Base-by-base conservation (phyloP, 2,888 invertebrate species). In the Thymelicus lineola region DNA sequence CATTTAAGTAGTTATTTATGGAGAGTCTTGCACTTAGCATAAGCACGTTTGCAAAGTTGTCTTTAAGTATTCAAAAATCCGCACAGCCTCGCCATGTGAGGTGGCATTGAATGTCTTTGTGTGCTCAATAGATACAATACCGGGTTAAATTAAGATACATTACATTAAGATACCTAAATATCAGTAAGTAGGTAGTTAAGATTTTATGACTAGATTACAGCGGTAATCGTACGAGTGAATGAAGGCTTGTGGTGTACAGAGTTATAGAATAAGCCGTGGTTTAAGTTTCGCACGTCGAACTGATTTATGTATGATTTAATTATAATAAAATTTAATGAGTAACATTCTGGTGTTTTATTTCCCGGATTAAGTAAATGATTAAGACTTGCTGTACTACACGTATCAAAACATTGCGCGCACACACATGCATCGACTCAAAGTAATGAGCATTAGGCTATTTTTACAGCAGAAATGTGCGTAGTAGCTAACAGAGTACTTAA, bases 311-410 rank as follows among this genome's bases (percentile, higher is more conserved):
- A 81, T 78, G 77, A 79, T 79, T 83, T 77, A 78, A 78, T 85
- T 81, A 78, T 82, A 86, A 82, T 82, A 84, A 86, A 78, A 82
- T 75, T 71, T 82, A 84, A 78, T 81, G 66, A 78, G 66, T 82
- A 84, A 83, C 78, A 76, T 10, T 59, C 15, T 46, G n/a, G 0
- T 36, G 66, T 77, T 75, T 80, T 76, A 77, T 72, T 76, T 53
- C 7, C 9, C 1, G 9, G 48, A 12, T 35, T 14, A 7, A 17
- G 3, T 15, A 35, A 35, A 35, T 14, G 28, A 5, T 5, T 28
- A 28, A 2, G 28, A 28, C 28, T 28, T 28, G 28, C 28, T 5
- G 28, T 28, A 2, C 28, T 28, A 28, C 28, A 28, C 28, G 28
- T 28, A 28, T 28, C 3, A 28, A 28, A 28, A 28, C 28, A 28